Evolutionary conservation across 2,113 vertebrate genomes (phyloP).

Genomic region (Sander vitreus): DNA sequence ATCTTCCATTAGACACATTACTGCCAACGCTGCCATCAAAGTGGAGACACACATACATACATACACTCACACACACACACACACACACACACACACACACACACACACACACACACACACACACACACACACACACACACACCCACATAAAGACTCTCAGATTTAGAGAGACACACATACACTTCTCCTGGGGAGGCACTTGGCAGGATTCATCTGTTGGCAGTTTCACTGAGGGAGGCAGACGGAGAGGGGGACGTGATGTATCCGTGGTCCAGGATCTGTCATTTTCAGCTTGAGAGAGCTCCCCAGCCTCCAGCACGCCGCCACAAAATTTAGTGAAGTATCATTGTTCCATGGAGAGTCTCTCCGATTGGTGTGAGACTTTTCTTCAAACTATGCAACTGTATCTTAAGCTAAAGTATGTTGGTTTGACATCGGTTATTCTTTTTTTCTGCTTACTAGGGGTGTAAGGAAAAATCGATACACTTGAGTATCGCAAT

Average conservation of each 20-base stretch:
- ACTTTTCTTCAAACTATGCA: background rate
- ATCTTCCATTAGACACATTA: conserved; percentile 81
- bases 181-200: conserved; percentile 73
- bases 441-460: background rate
- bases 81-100: conserved; percentile 15
- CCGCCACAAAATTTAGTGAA: conserved; percentile 45
- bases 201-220: conserved; percentile 77
- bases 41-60: conserved; percentile 51
- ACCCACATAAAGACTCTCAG: conserved; percentile 4
- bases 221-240: conserved; percentile 64
- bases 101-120: conserved; percentile 45
- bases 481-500: no score
- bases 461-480: no score
- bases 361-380: conserved; percentile 28
- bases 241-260: conserved; percentile 52
- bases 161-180: conserved; percentile 41
- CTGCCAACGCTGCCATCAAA: conserved; percentile 73
- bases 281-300: conserved; percentile 69
- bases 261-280: conserved; percentile 64
- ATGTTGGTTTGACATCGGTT: conserved; percentile 1
- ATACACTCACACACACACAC: conserved; percentile 13
- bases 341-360: conserved; percentile 54
- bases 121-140: conserved; percentile 15
- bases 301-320: conserved; percentile 59
- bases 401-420: conserved; percentile 1